Conservation (phyloP, 1,140 invertebrate genomes). For the Bombyx mandarina region DNA sequence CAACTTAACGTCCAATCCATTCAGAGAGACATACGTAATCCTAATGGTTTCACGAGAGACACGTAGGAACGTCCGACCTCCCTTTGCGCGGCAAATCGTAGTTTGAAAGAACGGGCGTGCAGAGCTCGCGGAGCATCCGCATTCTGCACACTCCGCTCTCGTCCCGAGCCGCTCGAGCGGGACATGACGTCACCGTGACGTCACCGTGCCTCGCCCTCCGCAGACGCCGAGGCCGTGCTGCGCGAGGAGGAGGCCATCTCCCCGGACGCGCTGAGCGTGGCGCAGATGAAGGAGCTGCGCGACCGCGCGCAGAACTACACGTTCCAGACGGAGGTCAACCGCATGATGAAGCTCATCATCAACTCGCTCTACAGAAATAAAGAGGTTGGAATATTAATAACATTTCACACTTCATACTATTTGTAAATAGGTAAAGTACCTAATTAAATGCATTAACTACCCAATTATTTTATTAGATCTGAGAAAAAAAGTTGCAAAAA, state of each 20-base stretch:
- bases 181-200: neutral
- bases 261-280: conserved; percentile 94
- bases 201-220: neutral
- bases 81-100: conserved; percentile 43
- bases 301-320: conserved; percentile 94
- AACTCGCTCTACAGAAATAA: conserved; percentile 99
- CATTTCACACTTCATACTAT: no score
- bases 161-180: neutral
- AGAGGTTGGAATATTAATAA: conserved; percentile 74
- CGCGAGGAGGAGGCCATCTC: conserved; percentile 98
- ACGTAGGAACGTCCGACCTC: conserved; percentile 48
- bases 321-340: conserved; percentile 97
- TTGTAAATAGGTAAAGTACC: no score
- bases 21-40: conserved; percentile 32
- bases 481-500: no score
- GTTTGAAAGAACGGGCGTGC: conserved; percentile 42
- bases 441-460: no score
- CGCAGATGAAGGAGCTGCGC: conserved; percentile 92
- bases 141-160: neutral
- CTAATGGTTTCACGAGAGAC: conserved; percentile 36
- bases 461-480: no score
- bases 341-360: conserved; percentile 99
- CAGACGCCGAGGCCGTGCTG: conserved; percentile 83
- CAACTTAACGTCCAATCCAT: neutral
- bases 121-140: conserved; percentile 8